Base-by-base conservation (phyloP, 92 coral and sea anemone genomes). In the Porites evermanni region DNA sequence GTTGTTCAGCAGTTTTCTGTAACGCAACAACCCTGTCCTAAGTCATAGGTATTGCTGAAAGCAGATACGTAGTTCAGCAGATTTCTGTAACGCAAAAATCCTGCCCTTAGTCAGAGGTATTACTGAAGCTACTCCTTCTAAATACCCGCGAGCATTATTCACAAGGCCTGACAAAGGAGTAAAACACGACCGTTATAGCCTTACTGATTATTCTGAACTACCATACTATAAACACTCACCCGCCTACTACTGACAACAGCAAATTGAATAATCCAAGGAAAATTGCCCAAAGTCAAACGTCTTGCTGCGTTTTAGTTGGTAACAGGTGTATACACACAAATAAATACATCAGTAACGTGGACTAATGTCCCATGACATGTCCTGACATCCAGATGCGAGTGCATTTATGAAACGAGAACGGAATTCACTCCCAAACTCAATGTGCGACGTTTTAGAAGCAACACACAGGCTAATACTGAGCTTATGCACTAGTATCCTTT, bases 401-500 rank as follows among this genome's bases (percentile, higher is more conserved):
- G 53, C 24, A 16, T 24, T 11, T 6, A 50, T 69, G 12, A 7
- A 54, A 58, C 75, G 26, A 9, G 5, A 12, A 38, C 21, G 18
- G 26, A 21, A 20, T 53, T 8, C 52, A 2, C 44, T 47, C 74
- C 59, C 3, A 20, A 9, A 74, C 12, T 38, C 23, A 4, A 24
- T 16, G 78, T n/a, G 20, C 61, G 47, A 60, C 44, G 69, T 58
- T 61, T 20, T 14, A 26, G 32, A 70, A 69, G 77, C 77, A 70
- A 69, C 69, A 70, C 69, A 9, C 67, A 56, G 13, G 47, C 12
- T 38, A 70, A 71, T 60, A 81, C 70, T 70, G 70, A 38, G 53
- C 59, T 14, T 44, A 60, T n/a, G 52, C 77, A 26, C 86, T 70
- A 54, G 77, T 56, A n/a, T 16, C 78, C 86, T 70, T 72, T 53